phyloP scores from a whole-genome alignment of 2,113 vertebrate species.

The Nothoprocta perdicaria region DNA sequence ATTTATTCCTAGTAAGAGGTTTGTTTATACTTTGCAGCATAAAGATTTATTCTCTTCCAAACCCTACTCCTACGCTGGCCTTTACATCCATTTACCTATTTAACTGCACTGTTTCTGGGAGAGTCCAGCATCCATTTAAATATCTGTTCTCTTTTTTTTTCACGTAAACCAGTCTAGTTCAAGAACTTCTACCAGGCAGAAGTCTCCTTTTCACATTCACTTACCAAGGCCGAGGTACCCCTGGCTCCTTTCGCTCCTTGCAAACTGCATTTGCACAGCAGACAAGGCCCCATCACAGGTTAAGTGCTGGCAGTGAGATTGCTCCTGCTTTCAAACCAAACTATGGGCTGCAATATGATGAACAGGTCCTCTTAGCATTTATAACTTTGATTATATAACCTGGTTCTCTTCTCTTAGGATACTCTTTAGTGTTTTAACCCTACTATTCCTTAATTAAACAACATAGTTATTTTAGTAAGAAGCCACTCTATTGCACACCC shows the following conservation, averaged over 20 bases:
- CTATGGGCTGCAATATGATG: not conserved
- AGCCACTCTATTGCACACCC: not conserved
- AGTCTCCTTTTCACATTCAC: not conserved
- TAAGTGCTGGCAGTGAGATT: not conserved
- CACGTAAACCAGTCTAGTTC: not conserved
- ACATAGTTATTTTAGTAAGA: not conserved
- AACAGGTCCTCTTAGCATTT: not conserved
- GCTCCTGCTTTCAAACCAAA: not conserved
- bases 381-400: not conserved
- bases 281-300: not conserved
- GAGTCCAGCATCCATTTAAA: not conserved
- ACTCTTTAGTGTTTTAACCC: not conserved
- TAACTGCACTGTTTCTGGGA: not conserved
- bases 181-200: not conserved
- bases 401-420: not conserved
- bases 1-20: not conserved
- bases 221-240: not conserved
- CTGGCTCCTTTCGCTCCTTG: not conserved
- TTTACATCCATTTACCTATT: constrained; percentile 1
- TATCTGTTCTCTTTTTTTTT: not conserved
- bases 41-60: constrained; percentile 16
- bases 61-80: not conserved
- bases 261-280: not conserved
- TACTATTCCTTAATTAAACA: not conserved
- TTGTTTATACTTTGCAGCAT: constrained; percentile 25